Conservation (phyloP, 2,113 vertebrate genomes). For the Rhagologus leucostigma region DNA sequence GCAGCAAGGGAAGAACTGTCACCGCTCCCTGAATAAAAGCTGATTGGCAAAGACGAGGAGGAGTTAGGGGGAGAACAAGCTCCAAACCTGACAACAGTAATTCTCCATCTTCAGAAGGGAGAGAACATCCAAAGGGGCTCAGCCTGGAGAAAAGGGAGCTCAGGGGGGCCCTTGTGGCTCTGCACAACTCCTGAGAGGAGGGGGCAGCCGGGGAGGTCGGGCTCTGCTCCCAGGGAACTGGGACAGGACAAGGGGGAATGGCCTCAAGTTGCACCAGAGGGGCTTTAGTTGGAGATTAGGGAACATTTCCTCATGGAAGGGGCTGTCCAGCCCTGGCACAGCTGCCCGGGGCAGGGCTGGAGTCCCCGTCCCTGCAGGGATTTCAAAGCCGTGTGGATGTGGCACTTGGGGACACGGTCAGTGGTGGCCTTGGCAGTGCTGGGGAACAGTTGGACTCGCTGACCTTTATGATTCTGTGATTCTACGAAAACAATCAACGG, state of each 20-base stretch:
- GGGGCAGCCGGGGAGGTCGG: rapidly evolving
- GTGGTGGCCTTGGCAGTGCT: background rate
- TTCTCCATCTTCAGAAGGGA: background rate
- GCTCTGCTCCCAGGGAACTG: background rate
- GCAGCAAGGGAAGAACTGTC: background rate
- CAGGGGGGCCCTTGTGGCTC: background rate
- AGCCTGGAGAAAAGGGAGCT: background rate
- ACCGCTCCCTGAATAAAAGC: background rate
- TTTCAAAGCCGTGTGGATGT: background rate
- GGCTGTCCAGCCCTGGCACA: background rate
- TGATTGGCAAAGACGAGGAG: background rate
- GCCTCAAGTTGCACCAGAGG: background rate
- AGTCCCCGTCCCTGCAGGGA: background rate
- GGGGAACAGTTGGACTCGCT: rapidly evolving
- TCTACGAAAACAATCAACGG: rapidly evolving
- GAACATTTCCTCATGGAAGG: background rate
- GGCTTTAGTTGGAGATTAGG: background rate
- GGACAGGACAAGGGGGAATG: background rate
- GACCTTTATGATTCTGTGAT: background rate
- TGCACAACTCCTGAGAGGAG: background rate
- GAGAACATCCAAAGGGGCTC: background rate
- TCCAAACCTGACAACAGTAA: background rate
- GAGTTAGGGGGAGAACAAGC: rapidly evolving
- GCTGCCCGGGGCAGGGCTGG: background rate
- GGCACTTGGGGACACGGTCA: background rate